Evolutionary conservation across 2,888 invertebrate species (phyloP).

Genomic region (Orthonychiurus folsomi): DNA sequence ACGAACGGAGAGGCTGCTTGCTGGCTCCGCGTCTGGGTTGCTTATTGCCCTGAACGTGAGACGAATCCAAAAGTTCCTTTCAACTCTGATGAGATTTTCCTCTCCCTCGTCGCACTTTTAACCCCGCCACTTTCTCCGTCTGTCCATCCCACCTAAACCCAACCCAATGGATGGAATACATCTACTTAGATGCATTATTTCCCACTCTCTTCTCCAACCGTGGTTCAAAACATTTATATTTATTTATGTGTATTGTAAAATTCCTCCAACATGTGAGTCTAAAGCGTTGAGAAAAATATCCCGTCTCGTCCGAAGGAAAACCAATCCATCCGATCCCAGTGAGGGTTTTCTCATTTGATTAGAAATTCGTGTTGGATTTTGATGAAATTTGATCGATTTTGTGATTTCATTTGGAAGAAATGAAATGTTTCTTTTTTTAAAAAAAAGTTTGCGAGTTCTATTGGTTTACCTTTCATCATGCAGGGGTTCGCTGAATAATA

Average conservation of each 20-base stretch:
- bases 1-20: slow-evolving; percentile 31
- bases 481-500: no score
- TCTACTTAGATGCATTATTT: slow-evolving; percentile 1
- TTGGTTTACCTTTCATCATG: no score
- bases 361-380: no score
- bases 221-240: background rate
- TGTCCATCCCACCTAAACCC: slow-evolving; percentile 5
- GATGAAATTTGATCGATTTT: no score
- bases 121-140: slow-evolving; percentile 13
- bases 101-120: slow-evolving; percentile 4
- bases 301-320: no score
- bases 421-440: no score
- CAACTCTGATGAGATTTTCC: slow-evolving; percentile 41
- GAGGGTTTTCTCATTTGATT: no score
- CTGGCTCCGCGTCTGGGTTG: slow-evolving; percentile 34
- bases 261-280: background rate
- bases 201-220: background rate
- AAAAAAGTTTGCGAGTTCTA: no score
- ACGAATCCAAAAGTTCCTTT: slow-evolving; percentile 39
- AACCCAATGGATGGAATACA: background rate
- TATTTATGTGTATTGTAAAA: slow-evolving; percentile 1
- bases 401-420: no score
- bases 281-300: no score
- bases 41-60: slow-evolving; percentile 41
- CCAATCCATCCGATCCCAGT: no score